Base-by-base conservation (phyloP, 2,797 vertebrate genomes). In the Adelosebastes latens region DNA sequence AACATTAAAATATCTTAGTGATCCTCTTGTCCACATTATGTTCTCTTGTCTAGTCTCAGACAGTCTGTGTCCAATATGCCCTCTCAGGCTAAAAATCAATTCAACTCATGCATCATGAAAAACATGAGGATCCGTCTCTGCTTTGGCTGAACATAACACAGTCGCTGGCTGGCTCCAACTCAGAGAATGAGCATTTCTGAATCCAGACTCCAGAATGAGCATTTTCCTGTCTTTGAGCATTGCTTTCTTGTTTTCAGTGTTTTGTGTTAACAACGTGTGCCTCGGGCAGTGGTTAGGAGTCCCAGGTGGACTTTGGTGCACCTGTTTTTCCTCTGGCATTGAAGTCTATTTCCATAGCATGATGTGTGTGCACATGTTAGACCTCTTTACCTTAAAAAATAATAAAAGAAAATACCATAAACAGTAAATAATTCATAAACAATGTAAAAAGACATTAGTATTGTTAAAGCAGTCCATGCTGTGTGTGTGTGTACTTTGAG, bases 71-170 rank as follows among this genome's bases (percentile, higher is more conserved):
- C 59, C 66, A 84, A 63, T 69, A 56, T 80, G 74, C 11, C 77
- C 64, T 79, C 68, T 81, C 72, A 82, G 62, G 84, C 78, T 88
- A 69, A 87, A 90, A 89, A 84, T 81, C 61, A 69, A 88, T 85
- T 84, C 71, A 36, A 62, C 60, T 60, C 58, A 72, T 46, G 49
- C 58, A 60, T 76, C 77, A 86, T 87, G 55, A 88, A 85, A 88
- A 84, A 77, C 58, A 67, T 78, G 16, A 75, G 75, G 34, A 39
- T 73, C 14, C 39, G 9, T 34, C 73, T 81, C 68, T 67, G 68
- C 34, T 66, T 77, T 72, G 79, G 75, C 67, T 75, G 46, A 66
- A 74, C 53, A 76, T 68, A 65, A 78, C 75, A 72, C 56, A 46
- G 56, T 49, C 9, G 11, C 31, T 56, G 63, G 42, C 75, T 79